Evolutionary conservation across 2,113 vertebrate species (phyloP), one percentile per base, ranked within the genome.

Genomic region (Eulemur macaco): DNA sequence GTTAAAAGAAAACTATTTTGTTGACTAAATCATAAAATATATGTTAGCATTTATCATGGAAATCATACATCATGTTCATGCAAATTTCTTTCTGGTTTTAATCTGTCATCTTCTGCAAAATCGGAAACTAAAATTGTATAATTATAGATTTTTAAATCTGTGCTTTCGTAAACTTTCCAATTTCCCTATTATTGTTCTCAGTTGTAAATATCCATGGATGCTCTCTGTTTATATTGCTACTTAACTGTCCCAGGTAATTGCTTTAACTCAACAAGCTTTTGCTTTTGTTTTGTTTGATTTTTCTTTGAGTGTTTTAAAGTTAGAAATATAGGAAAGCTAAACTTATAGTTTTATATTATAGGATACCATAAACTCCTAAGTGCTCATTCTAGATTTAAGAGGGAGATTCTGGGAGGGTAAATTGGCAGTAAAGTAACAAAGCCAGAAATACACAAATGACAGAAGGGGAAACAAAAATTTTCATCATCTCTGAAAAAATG

Each of bases 1-100:
- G 50, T 47, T 93, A 97, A 95, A 97, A 89, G 92, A 73, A 50
- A 95, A 56, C 25, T 83, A 17, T 73, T 50, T 45, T 94, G 68
- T 81, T 86, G 83, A 80, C n/a, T 45, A 76, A 95, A 4, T 95
- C 73, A 85, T 69, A 37, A 31, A 93, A 64, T 58, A 13, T 8
- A 71, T 1, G 5, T 39, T 47, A 73, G 52, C 21, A 31, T 47
- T 95, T 27, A 50, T 20, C 11, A 27, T 10, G 5, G 63, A 94
- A 91, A 50, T 45, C 42, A 74, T 68, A 37, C 15, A 50, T 54
- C 5, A 37, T 50, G 17, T 2, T 71, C 29, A 18, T 2, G 54
- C 5, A 73, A 17, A 2, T 8, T 29, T 39, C 63, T 68, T 64
- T 69, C 34, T 76, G 39, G 27, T 73, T 89, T 92, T 56, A 63